A percentile compares a stretch with the other conserved stretches of the same genome.
These are phyloP conservation scores for Laterallus jamaicensis DNA, from an alignment of 2,113 vertebrate genomes.

Conservation along the genomic window DNA sequence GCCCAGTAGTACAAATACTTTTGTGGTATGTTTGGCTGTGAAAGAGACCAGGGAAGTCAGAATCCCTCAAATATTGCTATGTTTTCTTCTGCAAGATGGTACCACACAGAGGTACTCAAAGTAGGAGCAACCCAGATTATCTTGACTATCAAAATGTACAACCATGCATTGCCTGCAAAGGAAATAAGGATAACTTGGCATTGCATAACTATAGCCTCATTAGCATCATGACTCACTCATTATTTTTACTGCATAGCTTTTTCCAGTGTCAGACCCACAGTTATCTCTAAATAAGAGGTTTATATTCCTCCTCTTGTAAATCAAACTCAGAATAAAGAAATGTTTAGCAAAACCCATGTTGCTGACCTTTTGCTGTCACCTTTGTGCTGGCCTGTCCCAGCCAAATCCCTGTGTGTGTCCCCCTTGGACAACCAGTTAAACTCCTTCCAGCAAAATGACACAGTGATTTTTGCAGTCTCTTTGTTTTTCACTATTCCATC, in stretches of 20 bases:
- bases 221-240: constrained; percentile 10
- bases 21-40: background rate
- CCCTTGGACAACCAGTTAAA: background rate
- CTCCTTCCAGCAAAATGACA: background rate
- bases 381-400: background rate
- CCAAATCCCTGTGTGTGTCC: background rate
- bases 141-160: background rate
- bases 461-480: background rate
- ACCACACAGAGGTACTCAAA: background rate
- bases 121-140: background rate
- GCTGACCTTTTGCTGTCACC: background rate
- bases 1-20: background rate
- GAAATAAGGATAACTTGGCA: background rate
- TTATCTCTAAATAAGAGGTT: background rate
- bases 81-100: background rate
- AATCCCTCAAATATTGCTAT: background rate
- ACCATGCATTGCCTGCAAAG: background rate
- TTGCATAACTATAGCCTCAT: background rate
- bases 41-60: background rate
- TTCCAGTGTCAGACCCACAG: background rate
- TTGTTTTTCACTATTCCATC: background rate
- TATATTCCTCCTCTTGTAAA: background rate
- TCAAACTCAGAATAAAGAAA: background rate
- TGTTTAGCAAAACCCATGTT: background rate
- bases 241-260: constrained; percentile 1